Percentiles rank a stretch among this genome's conserved stretches.
phyloP scores from a whole-genome alignment of 2,113 vertebrate species.

The Lophius piscatorius region DNA sequence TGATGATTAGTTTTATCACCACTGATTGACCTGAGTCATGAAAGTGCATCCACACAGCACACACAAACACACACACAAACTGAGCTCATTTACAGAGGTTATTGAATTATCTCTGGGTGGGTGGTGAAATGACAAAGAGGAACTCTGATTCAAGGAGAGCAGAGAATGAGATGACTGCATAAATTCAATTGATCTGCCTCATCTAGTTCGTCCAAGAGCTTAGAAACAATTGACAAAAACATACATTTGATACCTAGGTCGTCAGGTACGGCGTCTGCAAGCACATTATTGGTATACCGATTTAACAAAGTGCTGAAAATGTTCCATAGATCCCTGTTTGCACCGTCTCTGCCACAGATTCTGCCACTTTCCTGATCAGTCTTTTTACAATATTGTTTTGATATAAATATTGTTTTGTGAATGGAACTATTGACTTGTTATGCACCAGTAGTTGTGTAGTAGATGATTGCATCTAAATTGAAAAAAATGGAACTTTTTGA shows the following conservation, averaged over 20 bases:
- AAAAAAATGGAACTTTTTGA: too few species aligned
- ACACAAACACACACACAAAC: constrained; percentile 3
- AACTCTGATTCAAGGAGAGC: constrained; percentile 61
- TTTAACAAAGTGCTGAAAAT: background rate
- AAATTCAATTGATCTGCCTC: constrained; percentile 25
- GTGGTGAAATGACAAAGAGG: constrained; percentile 57
- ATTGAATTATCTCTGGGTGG: constrained; percentile 74
- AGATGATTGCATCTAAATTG: too few species aligned
- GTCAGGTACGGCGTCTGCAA: background rate
- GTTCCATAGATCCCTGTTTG: background rate
- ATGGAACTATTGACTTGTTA: too few species aligned
- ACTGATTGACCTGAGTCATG: constrained; percentile 62
- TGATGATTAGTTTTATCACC: constrained; percentile 63
- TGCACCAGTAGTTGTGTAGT: too few species aligned
- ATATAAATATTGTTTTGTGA: too few species aligned
- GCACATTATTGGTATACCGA: background rate
- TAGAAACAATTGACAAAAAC: background rate
- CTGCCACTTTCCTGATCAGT: too few species aligned
- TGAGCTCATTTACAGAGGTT: constrained; percentile 61
- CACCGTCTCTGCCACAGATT: too few species aligned
- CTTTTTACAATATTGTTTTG: too few species aligned
- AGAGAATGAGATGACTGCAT: constrained; percentile 35
- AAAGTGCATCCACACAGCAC: constrained; percentile 11
- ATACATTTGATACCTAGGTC: background rate
- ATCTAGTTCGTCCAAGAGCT: constrained; percentile 8